Evolutionary conservation across 2,888 invertebrate genomes (phyloP), one percentile per base, ranked within the genome.

Genomic region (Plebejus melissa): DNA sequence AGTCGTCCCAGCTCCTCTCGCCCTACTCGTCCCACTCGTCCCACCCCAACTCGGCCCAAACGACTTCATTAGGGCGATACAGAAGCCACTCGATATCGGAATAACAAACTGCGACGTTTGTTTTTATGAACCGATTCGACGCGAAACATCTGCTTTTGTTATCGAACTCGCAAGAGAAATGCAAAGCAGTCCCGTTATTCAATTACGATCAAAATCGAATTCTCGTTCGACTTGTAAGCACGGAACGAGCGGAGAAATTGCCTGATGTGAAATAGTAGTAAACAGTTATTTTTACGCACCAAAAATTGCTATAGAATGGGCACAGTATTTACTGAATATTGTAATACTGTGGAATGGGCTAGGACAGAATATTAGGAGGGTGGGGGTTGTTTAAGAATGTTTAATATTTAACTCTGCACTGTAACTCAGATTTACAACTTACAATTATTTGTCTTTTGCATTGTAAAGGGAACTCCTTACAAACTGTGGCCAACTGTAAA

Each of bases 131-230:
- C 65, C 32, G 65, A 32, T 65, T 16, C 13, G 13, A 65, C 28
- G 28, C 60, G 22, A 65, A 65, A 65, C 65, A 65, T 65, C 65
- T 65, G 65, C 65, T 65, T 65, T 65, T 65, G 65, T 65, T 65
- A 65, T 65, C 65, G 65, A 65, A 65, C 22, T 22, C 32, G 13
- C 65, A 13, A 65, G 36, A 65, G 13, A 65, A 65, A 65, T 65
- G 65, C 65, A 65, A 65, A 65, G 32, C 65, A 32, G 65, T 28
- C 4, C 22, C n/a, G 11, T 32, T 65, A 36, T 65, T 65, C 65
- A 65, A 65, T 65, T 65, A 32, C 36, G 5, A 32, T 65, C 5
- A 65, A 65, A 65, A 65, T 28, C 4, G 11, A 60, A 28, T 16
- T 65, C 28, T 65, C 28, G 13, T 36, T 65, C 32, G 32, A 4